Evolutionary conservation across 2,888 invertebrate genomes (phyloP), one percentile per base, ranked within the genome.

Genomic region (Apeira syringaria): DNA sequence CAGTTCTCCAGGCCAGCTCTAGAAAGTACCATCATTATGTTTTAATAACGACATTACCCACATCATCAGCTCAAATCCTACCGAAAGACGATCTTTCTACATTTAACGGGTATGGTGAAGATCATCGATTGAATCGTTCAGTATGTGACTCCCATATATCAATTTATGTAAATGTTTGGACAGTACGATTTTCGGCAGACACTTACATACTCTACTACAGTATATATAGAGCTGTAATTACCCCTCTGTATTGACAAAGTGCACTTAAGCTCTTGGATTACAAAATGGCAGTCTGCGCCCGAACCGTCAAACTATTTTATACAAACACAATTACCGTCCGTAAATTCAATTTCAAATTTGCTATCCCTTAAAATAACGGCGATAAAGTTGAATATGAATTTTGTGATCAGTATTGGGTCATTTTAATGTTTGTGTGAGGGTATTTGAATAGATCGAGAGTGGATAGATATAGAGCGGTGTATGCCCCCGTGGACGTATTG

Each of bases 261-360:
- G 80, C 77, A 81, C 77, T 83, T 69, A 68, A 65, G 58, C 64
- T 61, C 71, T 68, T 57, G 72, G 64, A 77, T 82, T 80, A 83
- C 80, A 82, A 83, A 83, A 83, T 81, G 79, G 80, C 79, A 70
- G 74, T 61, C 61, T 53, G 51, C 57, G 63, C 62, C 61, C 61
- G 44, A 53, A 49, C 53, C 54, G 46, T 63, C 68, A 68, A 80
- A 80, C 80, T 76, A 78, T 72, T 61, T 2, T 50, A 50, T 33
- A 59, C 69, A 49, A 70, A 40, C 29, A 43, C 50, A 47, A 15
- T 24, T 41, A 22, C 59, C 35, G 20, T 35, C 1, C 15, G 2
- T 0, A 36, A 50, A 40, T 29, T 4, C n/a, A 2, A 1, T n/a
- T 5, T 1, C 11, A 1, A 4, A 5, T 10, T 2, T 50, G 47